Conservation (phyloP, 2,888 invertebrate genomes). For the Hypena proboscidalis region DNA sequence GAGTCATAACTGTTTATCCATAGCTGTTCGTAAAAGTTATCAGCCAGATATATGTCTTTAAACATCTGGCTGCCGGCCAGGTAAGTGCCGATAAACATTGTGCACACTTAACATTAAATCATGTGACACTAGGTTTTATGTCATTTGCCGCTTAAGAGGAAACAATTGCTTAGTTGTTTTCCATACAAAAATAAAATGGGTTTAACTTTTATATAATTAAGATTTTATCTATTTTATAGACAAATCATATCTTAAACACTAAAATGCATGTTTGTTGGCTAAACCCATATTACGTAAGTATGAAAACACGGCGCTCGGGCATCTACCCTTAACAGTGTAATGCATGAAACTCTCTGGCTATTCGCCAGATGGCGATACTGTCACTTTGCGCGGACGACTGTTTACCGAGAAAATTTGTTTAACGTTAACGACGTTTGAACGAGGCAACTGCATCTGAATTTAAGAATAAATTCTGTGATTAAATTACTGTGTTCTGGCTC, state of each 20-base stretch:
- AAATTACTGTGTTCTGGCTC: constrained; percentile 25
- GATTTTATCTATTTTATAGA: too few relatives aligned
- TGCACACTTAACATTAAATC: constrained; percentile 38
- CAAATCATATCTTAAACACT: too few relatives aligned
- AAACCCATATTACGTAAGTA: too few relatives aligned
- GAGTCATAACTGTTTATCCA: constrained; percentile 28
- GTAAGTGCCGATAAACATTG: constrained; percentile 41
- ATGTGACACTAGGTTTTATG: constrained; percentile 36
- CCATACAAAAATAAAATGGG: too few relatives aligned
- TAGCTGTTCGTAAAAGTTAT: constrained; percentile 36
- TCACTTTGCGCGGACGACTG: constrained; percentile 26
- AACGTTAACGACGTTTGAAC: constrained; percentile 41
- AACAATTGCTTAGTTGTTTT: too few relatives aligned
- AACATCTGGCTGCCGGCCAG: constrained; percentile 37
- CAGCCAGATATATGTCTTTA: constrained; percentile 27
- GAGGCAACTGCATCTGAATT: constrained; percentile 40
- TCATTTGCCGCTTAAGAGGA: constrained; percentile 32
- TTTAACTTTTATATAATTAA: too few relatives aligned
- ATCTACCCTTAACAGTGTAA: constrained; percentile 37
- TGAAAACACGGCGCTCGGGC: too few relatives aligned
- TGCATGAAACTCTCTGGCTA: constrained; percentile 40
- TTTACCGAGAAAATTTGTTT: constrained; percentile 33
- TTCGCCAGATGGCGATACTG: constrained; percentile 34
- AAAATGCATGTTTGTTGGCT: too few relatives aligned
- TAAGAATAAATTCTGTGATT: constrained; percentile 34